Conservation (phyloP, 1,140 invertebrate genomes). For the Papilio dardanus region DNA sequence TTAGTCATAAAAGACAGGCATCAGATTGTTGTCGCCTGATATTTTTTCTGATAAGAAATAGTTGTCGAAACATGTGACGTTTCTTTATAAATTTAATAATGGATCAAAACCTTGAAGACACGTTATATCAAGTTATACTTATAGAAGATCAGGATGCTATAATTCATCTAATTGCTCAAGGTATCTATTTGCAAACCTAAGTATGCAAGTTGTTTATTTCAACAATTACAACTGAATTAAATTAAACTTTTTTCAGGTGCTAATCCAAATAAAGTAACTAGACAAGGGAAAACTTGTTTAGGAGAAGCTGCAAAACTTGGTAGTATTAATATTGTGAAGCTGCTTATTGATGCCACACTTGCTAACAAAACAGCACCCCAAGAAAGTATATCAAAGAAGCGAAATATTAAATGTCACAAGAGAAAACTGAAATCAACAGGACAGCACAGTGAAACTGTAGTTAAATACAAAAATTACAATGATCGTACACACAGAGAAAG, state of each 20-base stretch:
- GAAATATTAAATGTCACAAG: constrained; percentile 63
- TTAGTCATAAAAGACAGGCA: constrained; percentile 12
- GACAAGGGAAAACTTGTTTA: constrained; percentile 69
- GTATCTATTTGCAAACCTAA: constrained; percentile 43
- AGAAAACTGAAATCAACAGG: constrained; percentile 57
- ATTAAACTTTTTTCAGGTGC: constrained; percentile 65
- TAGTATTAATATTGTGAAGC: constrained; percentile 57
- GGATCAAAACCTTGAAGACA: constrained; percentile 64
- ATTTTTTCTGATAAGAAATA: constrained; percentile 17
- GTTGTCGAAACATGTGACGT: constrained; percentile 33
- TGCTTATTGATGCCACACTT: constrained; percentile 59
- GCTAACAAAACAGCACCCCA: constrained; percentile 37
- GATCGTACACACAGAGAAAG: constrained; percentile 55
- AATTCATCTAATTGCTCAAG: constrained; percentile 53
- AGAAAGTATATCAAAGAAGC: constrained; percentile 51
- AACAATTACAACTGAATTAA: neutral
- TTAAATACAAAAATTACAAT: constrained; percentile 67
- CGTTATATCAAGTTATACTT: constrained; percentile 59
- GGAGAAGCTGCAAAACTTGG: constrained; percentile 71
- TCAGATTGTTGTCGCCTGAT: constrained; percentile 15
- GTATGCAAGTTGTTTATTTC: constrained; percentile 16
- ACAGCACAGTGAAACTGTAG: constrained; percentile 55
- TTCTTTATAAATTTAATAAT: constrained; percentile 43
- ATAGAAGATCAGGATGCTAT: constrained; percentile 55
- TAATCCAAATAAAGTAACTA: constrained; percentile 71